phyloP scores from a whole-genome alignment of 1,140 invertebrate species.

The Stegodyphus mimosarum region DNA sequence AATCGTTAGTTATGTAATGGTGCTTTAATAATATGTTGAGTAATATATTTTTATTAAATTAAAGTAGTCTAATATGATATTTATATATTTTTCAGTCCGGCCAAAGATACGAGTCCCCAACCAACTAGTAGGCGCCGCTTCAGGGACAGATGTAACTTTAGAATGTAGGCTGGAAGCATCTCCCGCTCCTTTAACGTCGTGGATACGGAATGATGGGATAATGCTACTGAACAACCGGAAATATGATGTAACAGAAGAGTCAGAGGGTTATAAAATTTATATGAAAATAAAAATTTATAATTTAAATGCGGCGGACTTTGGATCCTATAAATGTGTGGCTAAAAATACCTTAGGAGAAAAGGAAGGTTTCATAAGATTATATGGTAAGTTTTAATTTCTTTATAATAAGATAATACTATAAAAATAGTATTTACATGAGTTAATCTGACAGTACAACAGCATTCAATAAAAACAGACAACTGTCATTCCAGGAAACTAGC shows the following conservation, averaged over 20 bases:
- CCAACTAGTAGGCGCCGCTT: slow-evolving; percentile 83
- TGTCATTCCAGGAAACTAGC: too few relatives aligned
- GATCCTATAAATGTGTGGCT: slow-evolving; percentile 89
- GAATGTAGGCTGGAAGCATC: slow-evolving; percentile 89
- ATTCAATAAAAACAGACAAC: too few relatives aligned
- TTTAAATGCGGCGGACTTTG: slow-evolving; percentile 82
- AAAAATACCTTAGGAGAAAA: slow-evolving; percentile 92
- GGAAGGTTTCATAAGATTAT: slow-evolving; percentile 87
- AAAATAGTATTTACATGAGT: too few relatives aligned
- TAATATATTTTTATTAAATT: too few relatives aligned
- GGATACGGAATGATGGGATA: slow-evolving; percentile 79
- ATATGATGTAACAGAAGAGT: slow-evolving; percentile 61
- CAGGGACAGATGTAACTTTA: slow-evolving; percentile 80
- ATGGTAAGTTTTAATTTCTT: slow-evolving; percentile 76
- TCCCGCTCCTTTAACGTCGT: slow-evolving; percentile 86
- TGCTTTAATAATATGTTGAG: too few relatives aligned
- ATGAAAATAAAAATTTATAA: slow-evolving; percentile 85
- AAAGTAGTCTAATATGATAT: neutral
- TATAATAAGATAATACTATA: too few relatives aligned
- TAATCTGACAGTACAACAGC: too few relatives aligned
- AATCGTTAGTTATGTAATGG: too few relatives aligned
- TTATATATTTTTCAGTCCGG: slow-evolving; percentile 74
- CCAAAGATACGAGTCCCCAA: slow-evolving; percentile 85
- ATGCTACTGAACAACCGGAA: slow-evolving; percentile 62
- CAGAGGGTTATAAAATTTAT: slow-evolving; percentile 81